A percentile compares a stretch with the other conserved stretches of the same genome.
These are phyloP conservation scores for Sarcophaga bullata DNA, from an alignment of 1,140 invertebrate species.

Conservation along the genomic window DNA sequence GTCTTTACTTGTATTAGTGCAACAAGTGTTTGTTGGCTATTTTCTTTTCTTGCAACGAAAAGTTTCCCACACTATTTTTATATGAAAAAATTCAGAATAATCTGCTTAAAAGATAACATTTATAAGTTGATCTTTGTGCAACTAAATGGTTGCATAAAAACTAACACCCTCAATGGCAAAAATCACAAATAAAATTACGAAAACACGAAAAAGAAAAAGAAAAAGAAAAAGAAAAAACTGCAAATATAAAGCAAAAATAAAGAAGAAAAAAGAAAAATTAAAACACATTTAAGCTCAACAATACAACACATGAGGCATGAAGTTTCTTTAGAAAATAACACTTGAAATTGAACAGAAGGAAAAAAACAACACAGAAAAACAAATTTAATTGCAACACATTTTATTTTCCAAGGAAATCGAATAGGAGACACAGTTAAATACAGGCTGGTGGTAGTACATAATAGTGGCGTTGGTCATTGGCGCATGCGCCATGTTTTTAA, in stretches of 20 bases:
- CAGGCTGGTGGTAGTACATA: not conserved
- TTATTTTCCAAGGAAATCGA: slow-evolving; percentile 19
- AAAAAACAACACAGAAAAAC: not conserved
- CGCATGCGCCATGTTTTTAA: slow-evolving; percentile 13
- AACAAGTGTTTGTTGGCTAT: too few relatives aligned
- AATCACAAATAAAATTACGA: not conserved
- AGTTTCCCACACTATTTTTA: slow-evolving; percentile 6
- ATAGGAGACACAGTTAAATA: slow-evolving; percentile 12
- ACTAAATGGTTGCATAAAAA: slow-evolving; percentile 22
- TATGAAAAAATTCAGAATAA: slow-evolving; percentile 20
- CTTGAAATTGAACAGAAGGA: not conserved
- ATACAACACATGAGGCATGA: not conserved
- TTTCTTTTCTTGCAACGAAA: too few relatives aligned
- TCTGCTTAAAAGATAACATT: slow-evolving; percentile 12
- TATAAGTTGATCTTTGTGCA: slow-evolving; percentile 13
- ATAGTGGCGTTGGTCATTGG: not conserved
- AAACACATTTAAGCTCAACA: not conserved
- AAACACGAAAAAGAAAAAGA: not conserved
- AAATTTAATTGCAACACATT: slow-evolving; percentile 37
- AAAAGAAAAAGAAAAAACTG: not conserved
- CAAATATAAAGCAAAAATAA: too few relatives aligned
- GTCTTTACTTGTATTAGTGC: too few relatives aligned
- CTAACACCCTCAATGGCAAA: slow-evolving; percentile 3
- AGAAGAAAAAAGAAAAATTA: too few relatives aligned
- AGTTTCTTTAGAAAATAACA: not conserved